Base-by-base conservation (phyloP, 2,797 vertebrate species). In the Spea hammondii region DNA sequence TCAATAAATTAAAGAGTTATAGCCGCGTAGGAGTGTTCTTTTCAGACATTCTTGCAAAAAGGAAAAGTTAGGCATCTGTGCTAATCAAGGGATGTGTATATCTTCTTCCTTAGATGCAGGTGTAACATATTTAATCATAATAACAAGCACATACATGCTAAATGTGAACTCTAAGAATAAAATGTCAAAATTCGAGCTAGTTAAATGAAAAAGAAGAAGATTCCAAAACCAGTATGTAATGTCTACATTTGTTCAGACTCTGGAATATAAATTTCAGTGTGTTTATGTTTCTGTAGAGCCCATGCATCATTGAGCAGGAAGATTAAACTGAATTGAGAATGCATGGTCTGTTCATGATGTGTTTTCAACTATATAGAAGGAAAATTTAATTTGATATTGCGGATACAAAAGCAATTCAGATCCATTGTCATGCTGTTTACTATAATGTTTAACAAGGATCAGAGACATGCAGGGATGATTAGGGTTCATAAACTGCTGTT, bases 231-330 rank as follows among this genome's bases (percentile, higher is more conserved):
- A 10, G 46, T 50, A 60, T 77, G 48, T 70, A 77, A 70, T 70
- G 68, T 64, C 67, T 70, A 51, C 66, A 70, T 69, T 76, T 76
- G 65, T 66, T 69, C 75, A 64, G 67, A 77, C 67, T 53, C n/a
- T 77, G 76, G 55, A 70, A 70, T 62, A 70, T 62, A 68, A 70
- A 70, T 69, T 7, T 4, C 47, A 51, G 46, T 54, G 17, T 53
- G 48, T 77, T 46, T 83, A 70, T 82, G 82, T 83, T 60, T 82
- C 73, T 82, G 80, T 60, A 32, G 10, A 84, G 65, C 73, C 64
- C 50, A 67, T 4, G 60, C 72, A 60, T 69, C 78, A 83, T 60
- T 70, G 73, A 76, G 67, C 74, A 72, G 72, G 72, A 17, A 83
- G 79, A 60, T 81, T 4, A 12, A 72, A 83, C 75, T 74, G 54